Evolutionary conservation across 2,113 vertebrate genomes (phyloP).

Genomic region (Lota lota): DNA sequence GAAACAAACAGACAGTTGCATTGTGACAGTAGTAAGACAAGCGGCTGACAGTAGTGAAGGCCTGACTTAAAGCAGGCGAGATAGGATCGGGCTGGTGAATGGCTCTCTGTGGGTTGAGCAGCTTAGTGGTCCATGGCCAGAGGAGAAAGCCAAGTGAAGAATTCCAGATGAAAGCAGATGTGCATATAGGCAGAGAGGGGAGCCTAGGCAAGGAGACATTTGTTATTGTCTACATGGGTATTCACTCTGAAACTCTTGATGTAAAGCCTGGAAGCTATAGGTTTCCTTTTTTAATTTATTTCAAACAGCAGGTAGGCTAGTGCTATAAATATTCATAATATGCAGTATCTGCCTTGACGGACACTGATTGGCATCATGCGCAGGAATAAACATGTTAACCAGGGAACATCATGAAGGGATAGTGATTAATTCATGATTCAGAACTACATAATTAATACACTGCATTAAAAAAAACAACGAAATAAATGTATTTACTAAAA

Average conservation of each 20-base stretch:
- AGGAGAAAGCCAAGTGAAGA: slow-evolving; percentile 45
- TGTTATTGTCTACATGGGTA: slow-evolving; percentile 19
- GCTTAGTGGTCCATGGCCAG: slow-evolving; percentile 30
- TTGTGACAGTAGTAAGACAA: slow-evolving; percentile 24
- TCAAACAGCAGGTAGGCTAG: no score
- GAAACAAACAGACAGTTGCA: slow-evolving; percentile 12
- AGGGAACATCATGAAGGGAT: not conserved
- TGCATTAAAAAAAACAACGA: no score
- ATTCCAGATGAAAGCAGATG: slow-evolving; percentile 38
- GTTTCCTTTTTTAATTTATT: slow-evolving; percentile 11
- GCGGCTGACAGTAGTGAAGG: slow-evolving; percentile 51
- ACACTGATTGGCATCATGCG: not conserved
- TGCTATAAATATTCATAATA: no score
- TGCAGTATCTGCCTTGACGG: no score
- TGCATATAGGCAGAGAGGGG: slow-evolving; percentile 23
- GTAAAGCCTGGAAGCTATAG: slow-evolving; percentile 15
- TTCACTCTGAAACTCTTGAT: slow-evolving; percentile 34
- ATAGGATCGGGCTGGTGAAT: slow-evolving; percentile 53
- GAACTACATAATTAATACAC: no score
- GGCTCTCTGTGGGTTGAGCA: slow-evolving; percentile 47
- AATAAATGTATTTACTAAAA: no score
- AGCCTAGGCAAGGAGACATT: not conserved
- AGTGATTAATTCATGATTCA: no score
- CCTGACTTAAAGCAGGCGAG: slow-evolving; percentile 45
- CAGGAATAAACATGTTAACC: not conserved